Evolutionary conservation across 2,113 vertebrate genomes (phyloP), one percentile per base, ranked within the genome.

Genomic region (Carassius carassius): DNA sequence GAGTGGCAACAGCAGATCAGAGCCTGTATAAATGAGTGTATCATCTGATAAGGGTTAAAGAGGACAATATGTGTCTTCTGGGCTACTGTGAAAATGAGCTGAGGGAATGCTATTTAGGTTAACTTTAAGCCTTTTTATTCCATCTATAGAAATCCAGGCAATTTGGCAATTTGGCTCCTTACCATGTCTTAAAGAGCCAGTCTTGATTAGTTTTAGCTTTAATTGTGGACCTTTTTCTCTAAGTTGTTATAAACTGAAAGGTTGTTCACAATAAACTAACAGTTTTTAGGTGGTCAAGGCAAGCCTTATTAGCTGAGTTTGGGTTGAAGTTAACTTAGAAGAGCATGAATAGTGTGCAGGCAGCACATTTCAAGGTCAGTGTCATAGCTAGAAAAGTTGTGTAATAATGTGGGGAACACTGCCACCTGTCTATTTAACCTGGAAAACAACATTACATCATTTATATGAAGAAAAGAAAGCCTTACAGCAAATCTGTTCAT

Each of bases 351-450:
- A 47, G 13, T 54, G n/a, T 17, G 19, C 16, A 62, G 49, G 3
- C 13, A 47, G 25, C 69, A 67, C 76, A 72, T 67, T 65, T 84
- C 41, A 83, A 85, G 83, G 83, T 85, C 83, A 85, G 75, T 69
- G 7, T 3, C 44, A 7, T 32, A 44, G 60, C 69, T n/a, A 41
- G 8, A 41, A 17, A 37, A 41, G 25, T 25, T 47, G 35, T 41
- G 19, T 14, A 19, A 8, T 60, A 19, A 7, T 11, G 5, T 60
- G 78, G 73, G 2, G 19, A 67, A 81, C 44, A 54, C 56, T 63
- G 69, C 56, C 84, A 81, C 44, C 84, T 81, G 67, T 16, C 56
- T 79, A 17, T 44, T 2, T 47, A 23, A n/a, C 37, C n/a, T 17
- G 21, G 29, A 62, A 63, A 23, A 78, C 21, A 44, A 9, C 21